Conservation (phyloP, 2,113 vertebrate species). For the Oreotrochilus melanogaster region DNA sequence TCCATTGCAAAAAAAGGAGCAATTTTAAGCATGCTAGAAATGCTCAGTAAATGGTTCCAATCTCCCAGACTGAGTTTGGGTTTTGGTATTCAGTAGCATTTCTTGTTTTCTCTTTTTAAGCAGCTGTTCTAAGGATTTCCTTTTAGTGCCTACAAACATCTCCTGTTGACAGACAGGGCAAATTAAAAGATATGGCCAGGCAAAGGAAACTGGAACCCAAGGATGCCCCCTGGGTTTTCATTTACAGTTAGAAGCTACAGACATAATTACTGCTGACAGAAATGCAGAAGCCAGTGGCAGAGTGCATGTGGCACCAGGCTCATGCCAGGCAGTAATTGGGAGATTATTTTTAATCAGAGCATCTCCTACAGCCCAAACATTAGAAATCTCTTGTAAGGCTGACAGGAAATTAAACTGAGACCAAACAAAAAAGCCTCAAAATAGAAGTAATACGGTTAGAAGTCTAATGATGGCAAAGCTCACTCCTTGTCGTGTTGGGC, state of each 20-base stretch:
- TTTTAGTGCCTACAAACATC: slow-evolving; percentile 65
- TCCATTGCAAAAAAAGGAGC: not conserved
- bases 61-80: not conserved
- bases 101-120: slow-evolving; percentile 30
- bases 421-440: slow-evolving; percentile 75
- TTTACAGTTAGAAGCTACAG: slow-evolving; percentile 80
- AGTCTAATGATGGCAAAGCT: slow-evolving; percentile 71
- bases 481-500: slow-evolving; percentile 52
- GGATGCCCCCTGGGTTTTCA: slow-evolving; percentile 83
- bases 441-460: slow-evolving; percentile 64
- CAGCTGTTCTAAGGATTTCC: slow-evolving; percentile 66
- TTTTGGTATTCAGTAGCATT: slow-evolving; percentile 20
- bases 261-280: slow-evolving; percentile 82
- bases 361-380: slow-evolving; percentile 83
- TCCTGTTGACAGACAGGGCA: slow-evolving; percentile 83
- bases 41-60: slow-evolving; percentile 36
- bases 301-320: slow-evolving; percentile 72
- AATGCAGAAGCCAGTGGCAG: slow-evolving; percentile 75
- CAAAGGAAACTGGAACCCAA: slow-evolving; percentile 72
- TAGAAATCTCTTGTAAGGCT: slow-evolving; percentile 80
- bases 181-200: slow-evolving; percentile 81
- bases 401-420: slow-evolving; percentile 83
- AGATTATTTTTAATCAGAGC: slow-evolving; percentile 87
- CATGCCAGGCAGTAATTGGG: slow-evolving; percentile 81
- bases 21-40: not conserved